Conservation (phyloP, 1,140 invertebrate species). For the Aphis craccivora region DNA sequence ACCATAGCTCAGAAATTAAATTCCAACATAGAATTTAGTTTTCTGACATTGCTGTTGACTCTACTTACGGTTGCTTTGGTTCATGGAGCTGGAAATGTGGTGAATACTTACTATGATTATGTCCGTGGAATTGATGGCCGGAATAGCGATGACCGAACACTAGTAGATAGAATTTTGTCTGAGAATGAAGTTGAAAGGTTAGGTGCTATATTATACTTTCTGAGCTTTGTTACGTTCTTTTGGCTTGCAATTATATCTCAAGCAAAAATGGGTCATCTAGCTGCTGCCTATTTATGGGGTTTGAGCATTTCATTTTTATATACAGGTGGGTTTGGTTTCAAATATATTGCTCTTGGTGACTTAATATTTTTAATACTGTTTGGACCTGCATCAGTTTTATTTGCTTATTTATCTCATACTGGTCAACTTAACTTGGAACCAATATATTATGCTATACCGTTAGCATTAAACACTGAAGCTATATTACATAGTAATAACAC, state of each 20-base stretch:
- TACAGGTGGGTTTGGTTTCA: constrained; percentile 71
- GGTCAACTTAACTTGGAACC: constrained; percentile 84
- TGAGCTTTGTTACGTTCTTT: constrained; percentile 89
- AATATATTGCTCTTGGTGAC: constrained; percentile 72
- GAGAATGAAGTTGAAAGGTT: constrained; percentile 82
- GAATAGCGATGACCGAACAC: constrained; percentile 89
- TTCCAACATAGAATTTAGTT: constrained; percentile 76
- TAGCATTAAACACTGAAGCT: constrained; percentile 93
- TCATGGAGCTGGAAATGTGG: constrained; percentile 94
- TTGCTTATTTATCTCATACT: constrained; percentile 91
- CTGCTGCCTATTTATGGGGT: constrained; percentile 93
- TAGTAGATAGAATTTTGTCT: constrained; percentile 88
- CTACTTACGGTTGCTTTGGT: constrained; percentile 87
- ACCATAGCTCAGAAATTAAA: constrained; percentile 82
- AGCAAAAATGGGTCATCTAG: constrained; percentile 91
- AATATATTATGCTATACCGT: constrained; percentile 90
- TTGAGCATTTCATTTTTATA: constrained; percentile 94
- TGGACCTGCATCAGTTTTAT: constrained; percentile 92
- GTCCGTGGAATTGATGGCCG: constrained; percentile 91
- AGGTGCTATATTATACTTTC: constrained; percentile 85
- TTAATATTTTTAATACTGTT: constrained; percentile 87
- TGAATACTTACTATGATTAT: constrained; percentile 96
- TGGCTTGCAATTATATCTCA: constrained; percentile 80
- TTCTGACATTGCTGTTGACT: constrained; percentile 80
- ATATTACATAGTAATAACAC: constrained; percentile 96